Conservation (phyloP, 2,888 invertebrate species). For the Plebejus argus region DNA sequence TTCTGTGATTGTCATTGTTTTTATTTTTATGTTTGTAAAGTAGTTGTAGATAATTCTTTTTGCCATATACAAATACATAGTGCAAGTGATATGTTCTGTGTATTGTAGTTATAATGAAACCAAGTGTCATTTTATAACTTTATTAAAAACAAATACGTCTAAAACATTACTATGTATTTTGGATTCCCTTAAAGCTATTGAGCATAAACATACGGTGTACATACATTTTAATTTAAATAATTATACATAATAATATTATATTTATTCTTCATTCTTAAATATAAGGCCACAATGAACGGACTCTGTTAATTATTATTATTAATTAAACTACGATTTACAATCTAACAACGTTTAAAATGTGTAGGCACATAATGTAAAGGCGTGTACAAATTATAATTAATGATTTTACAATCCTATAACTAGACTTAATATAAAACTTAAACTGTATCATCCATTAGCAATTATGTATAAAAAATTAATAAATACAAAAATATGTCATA, state of each 20-base stretch:
- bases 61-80: not conserved
- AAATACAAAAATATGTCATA: not conserved
- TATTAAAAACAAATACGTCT: slow-evolving; percentile 9
- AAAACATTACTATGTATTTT: not conserved
- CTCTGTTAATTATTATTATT: not conserved
- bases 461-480: not conserved
- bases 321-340: not conserved
- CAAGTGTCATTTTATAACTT: not conserved
- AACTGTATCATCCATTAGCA: not conserved
- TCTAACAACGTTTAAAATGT: not conserved
- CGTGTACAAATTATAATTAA: not conserved
- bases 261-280: not conserved
- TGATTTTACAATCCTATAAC: not conserved
- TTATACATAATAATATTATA: not conserved
- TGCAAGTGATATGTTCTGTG: not conserved
- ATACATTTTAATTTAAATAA: not conserved
- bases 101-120: not conserved
- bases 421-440: not conserved
- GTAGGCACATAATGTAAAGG: not conserved
- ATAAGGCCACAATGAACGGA: slow-evolving; percentile 16
- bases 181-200: slow-evolving; percentile 5
- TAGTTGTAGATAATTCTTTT: not conserved
- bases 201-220: slow-evolving; percentile 14
- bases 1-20: not conserved
- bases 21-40: not conserved